Base-by-base conservation (phyloP, 2,888 invertebrate species). In the Blastobasis adustella region DNA sequence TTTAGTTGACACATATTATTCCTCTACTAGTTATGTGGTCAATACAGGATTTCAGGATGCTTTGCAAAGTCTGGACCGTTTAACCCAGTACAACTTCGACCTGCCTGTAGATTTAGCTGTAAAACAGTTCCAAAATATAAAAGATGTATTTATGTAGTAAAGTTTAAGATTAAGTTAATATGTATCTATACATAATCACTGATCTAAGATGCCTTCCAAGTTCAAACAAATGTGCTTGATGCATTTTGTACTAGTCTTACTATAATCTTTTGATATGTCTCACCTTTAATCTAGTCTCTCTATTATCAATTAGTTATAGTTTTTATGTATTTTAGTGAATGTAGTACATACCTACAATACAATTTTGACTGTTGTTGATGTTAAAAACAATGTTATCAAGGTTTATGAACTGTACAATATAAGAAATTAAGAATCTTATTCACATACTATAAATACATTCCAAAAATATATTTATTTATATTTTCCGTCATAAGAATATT, bases 31-130 rank as follows among this genome's bases (percentile, higher is more conserved):
- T 81, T 99, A 99, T 79, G 95, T 98, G 52, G 93, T 94, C 4
- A 95, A 97, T 79, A 99, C 99, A 61, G 98, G 98, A 47, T 99
- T 99, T 79, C 98, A 98, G 76, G 99, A 99, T 82, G 93, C 97
- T 23, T 89, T 98, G 59, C 94, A 95, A 62, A 95, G 98, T 54
- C 89, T 99, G 66, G 98, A 99, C 71, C 92, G 93, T 51, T 88
- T 99, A 50, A 94, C 94, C 50, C 91, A 92, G 51, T 92, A 94
- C 69, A 94, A 96, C 73, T 99, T 98, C 82, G 95, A 96, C 73
- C 90, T 99, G 69, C 98, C 99, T 0, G 96, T 98, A 10, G 98
- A 99, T 83, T 90, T 99, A 67, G 99, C 99, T 44, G 94, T 99
- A 45, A 93, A 97, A 71, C 98, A 98, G 71, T 97, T 99, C 76